Conservation (phyloP, 2,797 vertebrate genomes). For the Thripadectes ignobilis region DNA sequence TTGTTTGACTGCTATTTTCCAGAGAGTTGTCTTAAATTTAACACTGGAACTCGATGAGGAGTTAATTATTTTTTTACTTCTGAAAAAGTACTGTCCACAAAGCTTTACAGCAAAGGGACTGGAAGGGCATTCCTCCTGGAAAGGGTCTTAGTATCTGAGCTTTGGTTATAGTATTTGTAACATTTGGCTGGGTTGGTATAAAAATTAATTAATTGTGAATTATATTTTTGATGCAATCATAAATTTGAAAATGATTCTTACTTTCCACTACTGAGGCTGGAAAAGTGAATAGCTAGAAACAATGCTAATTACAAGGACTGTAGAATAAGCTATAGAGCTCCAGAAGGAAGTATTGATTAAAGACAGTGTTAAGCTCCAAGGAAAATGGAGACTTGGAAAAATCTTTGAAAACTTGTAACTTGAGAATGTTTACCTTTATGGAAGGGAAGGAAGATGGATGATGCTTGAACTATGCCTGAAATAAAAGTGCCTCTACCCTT, state of each 20-base stretch:
- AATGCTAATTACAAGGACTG: neutral
- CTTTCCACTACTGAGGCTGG: neutral
- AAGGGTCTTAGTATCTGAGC: neutral
- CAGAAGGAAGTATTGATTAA: constrained; percentile 34
- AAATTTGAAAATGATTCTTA: neutral
- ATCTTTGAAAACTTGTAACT: constrained; percentile 39
- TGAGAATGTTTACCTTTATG: constrained; percentile 40
- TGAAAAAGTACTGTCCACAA: neutral
- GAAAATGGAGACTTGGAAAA: constrained; percentile 41
- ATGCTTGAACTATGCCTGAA: constrained; percentile 7
- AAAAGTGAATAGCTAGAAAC: neutral
- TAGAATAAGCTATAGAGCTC: neutral
- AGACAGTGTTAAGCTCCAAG: constrained; percentile 4
- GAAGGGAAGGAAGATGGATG: constrained; percentile 51
- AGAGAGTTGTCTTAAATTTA: neutral
- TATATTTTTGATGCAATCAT: neutral
- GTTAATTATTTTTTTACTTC: neutral
- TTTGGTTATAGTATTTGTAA: neutral
- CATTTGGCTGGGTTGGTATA: neutral
- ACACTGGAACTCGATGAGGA: neutral
- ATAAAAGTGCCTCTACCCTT: constrained; percentile 25
- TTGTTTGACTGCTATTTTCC: neutral
- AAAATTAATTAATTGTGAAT: neutral
- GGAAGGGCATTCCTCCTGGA: neutral
- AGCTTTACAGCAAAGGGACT: neutral